Evolutionary conservation across 2,888 invertebrate species (phyloP).

Genomic region (Hipparchia sbordonii): DNA sequence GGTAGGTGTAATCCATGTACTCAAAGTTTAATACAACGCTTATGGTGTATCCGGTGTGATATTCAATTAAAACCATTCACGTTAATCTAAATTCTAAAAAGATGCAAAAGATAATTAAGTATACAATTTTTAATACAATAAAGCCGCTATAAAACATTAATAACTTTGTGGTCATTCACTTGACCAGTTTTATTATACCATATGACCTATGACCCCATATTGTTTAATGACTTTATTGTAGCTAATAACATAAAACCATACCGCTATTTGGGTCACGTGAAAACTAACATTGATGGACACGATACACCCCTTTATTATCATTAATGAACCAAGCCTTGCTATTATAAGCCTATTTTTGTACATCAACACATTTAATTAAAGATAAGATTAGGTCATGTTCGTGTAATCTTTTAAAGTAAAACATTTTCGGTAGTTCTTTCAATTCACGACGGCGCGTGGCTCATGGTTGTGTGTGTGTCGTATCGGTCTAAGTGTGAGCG

Average conservation of each 20-base stretch:
- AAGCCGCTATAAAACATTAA: slow-evolving; percentile 26
- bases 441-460: too few relatives aligned
- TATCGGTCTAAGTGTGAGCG: too few relatives aligned
- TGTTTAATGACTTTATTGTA: slow-evolving; percentile 39
- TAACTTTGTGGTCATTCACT: slow-evolving; percentile 23
- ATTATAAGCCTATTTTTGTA: slow-evolving; percentile 20
- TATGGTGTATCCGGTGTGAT: not conserved
- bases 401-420: not conserved
- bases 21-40: too few relatives aligned
- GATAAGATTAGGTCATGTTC: slow-evolving; percentile 12
- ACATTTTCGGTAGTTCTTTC: too few relatives aligned
- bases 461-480: too few relatives aligned
- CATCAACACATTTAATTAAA: slow-evolving; percentile 11
- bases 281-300: slow-evolving; percentile 36
- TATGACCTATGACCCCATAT: slow-evolving; percentile 31
- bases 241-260: slow-evolving; percentile 39
- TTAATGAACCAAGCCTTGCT: slow-evolving; percentile 22
- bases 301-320: slow-evolving; percentile 31
- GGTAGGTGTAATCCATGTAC: too few relatives aligned
- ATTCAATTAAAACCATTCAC: slow-evolving; percentile 1
- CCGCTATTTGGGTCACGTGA: slow-evolving; percentile 36
- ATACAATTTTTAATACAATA: slow-evolving; percentile 22
- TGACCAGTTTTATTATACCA: slow-evolving; percentile 30
- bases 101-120: slow-evolving; percentile 8
- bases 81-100: slow-evolving; percentile 10